Conservation (phyloP, 1,140 invertebrate genomes). For the Helicoverpa zea region DNA sequence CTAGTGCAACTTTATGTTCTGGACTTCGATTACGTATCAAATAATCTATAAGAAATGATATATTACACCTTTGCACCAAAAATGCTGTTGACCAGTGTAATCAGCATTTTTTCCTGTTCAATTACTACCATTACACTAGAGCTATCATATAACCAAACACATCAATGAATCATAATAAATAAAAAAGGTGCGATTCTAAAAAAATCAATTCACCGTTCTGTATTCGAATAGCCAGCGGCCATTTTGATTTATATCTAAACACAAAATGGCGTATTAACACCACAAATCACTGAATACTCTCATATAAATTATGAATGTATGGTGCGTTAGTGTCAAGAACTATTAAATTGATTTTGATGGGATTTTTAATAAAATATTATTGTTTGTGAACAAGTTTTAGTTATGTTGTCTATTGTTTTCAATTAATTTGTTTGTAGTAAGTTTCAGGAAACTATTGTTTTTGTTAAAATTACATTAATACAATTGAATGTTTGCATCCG, state of each 20-base stretch:
- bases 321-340: slow-evolving; percentile 28
- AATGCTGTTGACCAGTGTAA: too few species aligned
- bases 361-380: slow-evolving; percentile 2
- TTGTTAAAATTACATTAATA: background rate
- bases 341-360: slow-evolving; percentile 38
- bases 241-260: slow-evolving; percentile 49
- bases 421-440: background rate
- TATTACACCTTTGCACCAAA: too few species aligned
- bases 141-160: slow-evolving; percentile 7
- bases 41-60: too few species aligned
- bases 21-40: too few species aligned
- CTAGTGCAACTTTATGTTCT: too few species aligned
- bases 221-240: slow-evolving; percentile 33
- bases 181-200: slow-evolving; percentile 26
- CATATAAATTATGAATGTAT: slow-evolving; percentile 34
- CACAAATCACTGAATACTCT: slow-evolving; percentile 18
- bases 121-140: too few species aligned
- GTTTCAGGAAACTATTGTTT: background rate
- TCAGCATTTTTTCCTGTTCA: too few species aligned
- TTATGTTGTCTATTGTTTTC: background rate
- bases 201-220: slow-evolving; percentile 38
- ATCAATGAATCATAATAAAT: slow-evolving; percentile 31
- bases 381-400: background rate
- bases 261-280: slow-evolving; percentile 46
- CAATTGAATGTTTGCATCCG: background rate